Conservation (phyloP, 2,888 invertebrate genomes). For the Machimus atricapillus region DNA sequence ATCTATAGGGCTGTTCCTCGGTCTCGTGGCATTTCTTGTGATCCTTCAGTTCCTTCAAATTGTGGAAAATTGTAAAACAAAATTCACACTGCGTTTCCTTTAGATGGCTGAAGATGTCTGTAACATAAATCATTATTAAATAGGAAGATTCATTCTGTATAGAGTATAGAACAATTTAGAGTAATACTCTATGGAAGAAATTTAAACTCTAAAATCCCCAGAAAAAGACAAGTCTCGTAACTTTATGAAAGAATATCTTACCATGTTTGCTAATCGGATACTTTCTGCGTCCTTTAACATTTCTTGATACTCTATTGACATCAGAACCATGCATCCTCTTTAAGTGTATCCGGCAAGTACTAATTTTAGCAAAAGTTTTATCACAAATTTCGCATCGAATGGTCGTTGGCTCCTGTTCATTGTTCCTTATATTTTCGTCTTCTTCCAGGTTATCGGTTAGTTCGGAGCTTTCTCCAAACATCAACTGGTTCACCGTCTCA, state of each 20-base stretch:
- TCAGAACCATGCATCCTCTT: slow-evolving; percentile 9
- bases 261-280: slow-evolving; percentile 41
- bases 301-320: slow-evolving; percentile 31
- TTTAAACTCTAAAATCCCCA: no score
- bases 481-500: slow-evolving; percentile 23
- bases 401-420: background rate
- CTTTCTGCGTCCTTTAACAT: slow-evolving; percentile 39
- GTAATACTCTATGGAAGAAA: no score
- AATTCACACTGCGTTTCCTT: slow-evolving; percentile 45
- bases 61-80: slow-evolving; percentile 39
- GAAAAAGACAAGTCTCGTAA: no score
- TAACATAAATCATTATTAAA: background rate
- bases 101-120: slow-evolving; percentile 44
- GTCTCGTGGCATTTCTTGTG: slow-evolving; percentile 41
- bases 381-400: slow-evolving; percentile 40
- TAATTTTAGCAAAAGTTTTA: slow-evolving; percentile 39
- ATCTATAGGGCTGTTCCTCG: slow-evolving; percentile 46
- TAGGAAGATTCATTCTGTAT: background rate
- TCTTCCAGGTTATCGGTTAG: background rate
- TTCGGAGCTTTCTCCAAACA: slow-evolving; percentile 22
- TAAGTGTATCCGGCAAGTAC: slow-evolving; percentile 40
- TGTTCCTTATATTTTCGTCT: background rate
- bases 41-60: background rate
- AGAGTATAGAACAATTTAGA: no score
- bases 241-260: background rate